phyloP scores from a whole-genome alignment of 2,113 vertebrate species.

The Notarius lentiginosus region DNA sequence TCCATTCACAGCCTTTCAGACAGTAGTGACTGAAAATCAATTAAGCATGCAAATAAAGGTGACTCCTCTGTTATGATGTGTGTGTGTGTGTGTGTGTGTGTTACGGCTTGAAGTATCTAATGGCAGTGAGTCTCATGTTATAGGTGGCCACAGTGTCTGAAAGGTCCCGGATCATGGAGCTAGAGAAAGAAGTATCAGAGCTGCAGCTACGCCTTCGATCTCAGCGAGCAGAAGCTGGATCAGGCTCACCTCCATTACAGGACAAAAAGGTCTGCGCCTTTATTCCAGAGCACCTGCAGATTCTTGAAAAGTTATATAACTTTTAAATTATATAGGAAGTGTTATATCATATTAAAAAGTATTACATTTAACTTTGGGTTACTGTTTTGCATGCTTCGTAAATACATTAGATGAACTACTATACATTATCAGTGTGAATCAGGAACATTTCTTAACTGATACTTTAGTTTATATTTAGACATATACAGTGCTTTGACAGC shows the following conservation, averaged over 20 bases:
- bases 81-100: conserved; percentile 9
- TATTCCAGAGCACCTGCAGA: neutral
- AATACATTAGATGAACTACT: neutral
- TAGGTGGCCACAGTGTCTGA: conserved; percentile 95
- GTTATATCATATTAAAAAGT: neutral
- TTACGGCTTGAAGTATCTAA: neutral
- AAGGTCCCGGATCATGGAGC: conserved; percentile 95
- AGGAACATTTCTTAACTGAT: neutral
- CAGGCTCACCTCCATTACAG: conserved; percentile 67
- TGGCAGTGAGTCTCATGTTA: neutral
- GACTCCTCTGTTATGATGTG: neutral
- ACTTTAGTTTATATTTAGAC: neutral
- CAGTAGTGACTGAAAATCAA: neutral
- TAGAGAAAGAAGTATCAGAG: conserved; percentile 87
- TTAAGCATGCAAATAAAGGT: neutral
- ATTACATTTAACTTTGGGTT: neutral
- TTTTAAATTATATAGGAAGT: neutral
- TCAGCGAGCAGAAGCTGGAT: conserved; percentile 71
- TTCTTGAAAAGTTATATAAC: neutral
- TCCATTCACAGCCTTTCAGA: neutral
- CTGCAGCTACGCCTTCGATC: conserved; percentile 82
- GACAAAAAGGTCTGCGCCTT: conserved; percentile 68
- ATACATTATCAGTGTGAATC: neutral
- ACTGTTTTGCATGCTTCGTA: neutral
- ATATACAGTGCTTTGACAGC: neutral